These are phyloP conservation scores for Plemyria rubiginata DNA, from an alignment of 2,888 invertebrate species.

Conservation along the genomic window DNA sequence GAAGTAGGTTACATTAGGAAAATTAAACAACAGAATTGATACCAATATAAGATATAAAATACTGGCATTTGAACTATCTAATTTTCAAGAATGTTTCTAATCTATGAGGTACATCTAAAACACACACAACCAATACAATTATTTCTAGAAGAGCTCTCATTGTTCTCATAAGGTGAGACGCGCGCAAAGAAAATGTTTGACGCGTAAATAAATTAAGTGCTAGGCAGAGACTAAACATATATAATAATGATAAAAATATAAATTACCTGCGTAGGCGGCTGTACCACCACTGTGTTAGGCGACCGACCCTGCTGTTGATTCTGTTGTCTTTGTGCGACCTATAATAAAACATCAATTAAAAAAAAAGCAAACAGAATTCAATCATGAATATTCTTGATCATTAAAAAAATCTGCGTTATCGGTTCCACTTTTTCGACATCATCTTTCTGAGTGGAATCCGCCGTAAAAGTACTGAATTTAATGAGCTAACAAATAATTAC, in stretches of 20 bases:
- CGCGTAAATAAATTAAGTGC: too few species aligned
- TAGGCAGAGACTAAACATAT: too few species aligned
- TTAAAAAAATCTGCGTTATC: not conserved
- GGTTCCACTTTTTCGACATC: too few species aligned
- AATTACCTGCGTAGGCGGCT: slow-evolving; percentile 60
- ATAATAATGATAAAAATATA: not conserved
- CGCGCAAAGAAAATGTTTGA: too few species aligned
- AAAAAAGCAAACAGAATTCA: not conserved
- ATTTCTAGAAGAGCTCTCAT: too few species aligned
- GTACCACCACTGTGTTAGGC: slow-evolving; percentile 60
- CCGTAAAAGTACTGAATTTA: too few species aligned
- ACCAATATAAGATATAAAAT: not conserved
- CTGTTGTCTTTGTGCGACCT: slow-evolving; percentile 82
- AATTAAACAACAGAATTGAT: too few species aligned
- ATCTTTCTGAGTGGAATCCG: too few species aligned
- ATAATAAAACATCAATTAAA: not conserved
- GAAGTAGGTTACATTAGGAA: too few species aligned
- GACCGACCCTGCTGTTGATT: slow-evolving; percentile 71
- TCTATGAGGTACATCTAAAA: not conserved
- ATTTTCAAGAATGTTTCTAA: not conserved
- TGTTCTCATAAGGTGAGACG: too few species aligned
- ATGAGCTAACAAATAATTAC: too few species aligned
- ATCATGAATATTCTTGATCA: slow-evolving; percentile 22
- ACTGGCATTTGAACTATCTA: not conserved
- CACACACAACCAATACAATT: not conserved